phyloP scores from a whole-genome alignment of 2,113 vertebrate species.

The Paramormyrops kingsleyae region DNA sequence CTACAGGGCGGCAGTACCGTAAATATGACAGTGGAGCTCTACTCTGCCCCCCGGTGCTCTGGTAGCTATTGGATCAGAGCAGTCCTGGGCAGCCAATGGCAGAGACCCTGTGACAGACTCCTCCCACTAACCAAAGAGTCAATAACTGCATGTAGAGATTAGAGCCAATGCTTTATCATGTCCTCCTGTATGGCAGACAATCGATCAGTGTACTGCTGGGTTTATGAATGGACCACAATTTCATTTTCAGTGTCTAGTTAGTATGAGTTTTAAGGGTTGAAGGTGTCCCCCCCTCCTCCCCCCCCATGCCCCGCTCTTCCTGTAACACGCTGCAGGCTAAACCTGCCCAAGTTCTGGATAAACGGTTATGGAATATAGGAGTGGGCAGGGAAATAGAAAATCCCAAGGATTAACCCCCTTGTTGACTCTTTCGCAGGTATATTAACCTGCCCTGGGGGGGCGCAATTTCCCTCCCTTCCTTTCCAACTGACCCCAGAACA shows the following conservation, averaged over 20 bases:
- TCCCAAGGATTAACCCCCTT: not conserved
- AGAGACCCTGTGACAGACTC: not conserved
- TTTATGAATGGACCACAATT: not conserved
- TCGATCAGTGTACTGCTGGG: not conserved
- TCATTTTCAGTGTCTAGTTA: not conserved
- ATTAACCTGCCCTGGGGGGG: not conserved
- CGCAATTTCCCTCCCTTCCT: not conserved
- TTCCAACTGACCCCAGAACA: not conserved
- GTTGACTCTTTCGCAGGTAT: not conserved
- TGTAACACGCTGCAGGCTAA: not conserved
- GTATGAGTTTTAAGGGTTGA: not conserved
- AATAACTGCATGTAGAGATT: conserved; percentile 3
- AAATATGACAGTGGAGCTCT: not conserved
- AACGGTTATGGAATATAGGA: not conserved
- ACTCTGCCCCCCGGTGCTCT: not conserved
- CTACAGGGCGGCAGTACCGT: not conserved
- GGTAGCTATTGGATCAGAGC: not conserved
- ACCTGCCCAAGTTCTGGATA: not conserved
- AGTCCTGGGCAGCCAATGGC: not conserved
- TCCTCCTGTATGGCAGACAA: not conserved
- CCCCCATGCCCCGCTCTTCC: not conserved
- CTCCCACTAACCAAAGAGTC: not conserved
- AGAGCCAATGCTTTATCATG: not conserved
- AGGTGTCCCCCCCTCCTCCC: not conserved
- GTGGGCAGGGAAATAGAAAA: not conserved